A percentile compares a stretch with the other conserved stretches of the same genome.
phyloP scores from a whole-genome alignment of 1,140 invertebrate species.

The Melanaphis sacchari region DNA sequence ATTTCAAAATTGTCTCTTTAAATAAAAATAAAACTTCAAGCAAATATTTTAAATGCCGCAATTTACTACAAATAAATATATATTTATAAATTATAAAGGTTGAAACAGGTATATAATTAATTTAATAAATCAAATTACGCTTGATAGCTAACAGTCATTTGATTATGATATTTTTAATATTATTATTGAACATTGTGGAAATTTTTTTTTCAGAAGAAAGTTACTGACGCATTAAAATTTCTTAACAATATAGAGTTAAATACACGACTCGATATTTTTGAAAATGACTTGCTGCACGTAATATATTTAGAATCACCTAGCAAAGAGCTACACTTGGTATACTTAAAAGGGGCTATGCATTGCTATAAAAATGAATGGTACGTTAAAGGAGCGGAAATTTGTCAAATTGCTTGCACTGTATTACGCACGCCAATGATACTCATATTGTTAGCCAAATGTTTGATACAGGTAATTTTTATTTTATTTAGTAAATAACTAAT shows the following conservation, averaged over 20 bases:
- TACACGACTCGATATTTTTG: not conserved
- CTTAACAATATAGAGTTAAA: conserved; percentile 21
- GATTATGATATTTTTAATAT: not conserved
- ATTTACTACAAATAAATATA: not conserved
- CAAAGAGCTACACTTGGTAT: conserved; percentile 3
- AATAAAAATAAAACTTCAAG: not conserved
- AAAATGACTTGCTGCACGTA: not conserved
- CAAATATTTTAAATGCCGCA: not conserved
- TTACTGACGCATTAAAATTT: not conserved
- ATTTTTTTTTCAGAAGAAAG: conserved; percentile 4
- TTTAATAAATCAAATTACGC: not conserved
- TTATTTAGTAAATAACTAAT: not conserved
- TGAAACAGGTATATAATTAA: not conserved
- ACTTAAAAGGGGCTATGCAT: not conserved
- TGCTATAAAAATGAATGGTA: conserved; percentile 11
- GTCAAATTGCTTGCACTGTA: conserved; percentile 12
- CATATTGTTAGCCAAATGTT: conserved; percentile 33
- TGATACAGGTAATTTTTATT: not conserved
- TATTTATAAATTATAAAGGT: not conserved
- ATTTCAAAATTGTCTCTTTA: not conserved
- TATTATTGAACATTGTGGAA: not conserved
- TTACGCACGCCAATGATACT: not conserved
- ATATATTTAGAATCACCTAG: not conserved
- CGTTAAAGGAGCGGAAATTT: not conserved
- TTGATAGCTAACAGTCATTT: not conserved